Base-by-base conservation (phyloP, 2,888 invertebrate species). In the Linnaemya tessellans region DNA sequence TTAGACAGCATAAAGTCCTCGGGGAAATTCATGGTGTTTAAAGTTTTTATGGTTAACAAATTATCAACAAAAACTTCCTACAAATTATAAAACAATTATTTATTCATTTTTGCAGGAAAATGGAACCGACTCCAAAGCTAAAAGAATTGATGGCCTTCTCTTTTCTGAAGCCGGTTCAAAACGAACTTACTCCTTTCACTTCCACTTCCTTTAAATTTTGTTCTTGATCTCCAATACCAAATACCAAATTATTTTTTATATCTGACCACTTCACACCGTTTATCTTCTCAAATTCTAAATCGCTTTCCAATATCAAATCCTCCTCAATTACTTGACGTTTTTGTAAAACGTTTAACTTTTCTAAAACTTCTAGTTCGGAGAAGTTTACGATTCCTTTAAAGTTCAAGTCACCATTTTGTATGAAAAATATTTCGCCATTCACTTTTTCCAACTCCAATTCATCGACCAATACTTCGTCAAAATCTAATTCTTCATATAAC, bases 1-100 rank as follows among this genome's bases (percentile, higher is more conserved):
- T 92, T 91, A 2, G 89, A 89, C 83, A 93, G 89, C 5, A 95
- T 88, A 85, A 92, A 95, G 43, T 94, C 94, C 11, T 92, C 90
- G 0, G 94, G 95, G 89, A 94, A 95, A 67, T 88, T 88, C 0
- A 94, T 87, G 30, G 89, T 89, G 88, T 95, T 95, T 10, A 95
- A 89, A 46, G 87, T 88, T 20, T 90, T 88, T 22, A 93, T 88
- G 1, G 89, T 82, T 18, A 93, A 87, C 22, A 89, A 80, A 46
- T 90, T 88, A 77, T 92, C 90, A 7, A 93, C 89, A 60, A 90
- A 88, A 15, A 94, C 88, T 86, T 92, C 89, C 94, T 94, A 82
- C 81, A 87, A 91, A 43, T 20, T 51, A 13, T n/a, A 22, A 54
- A 22, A 11, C 51, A 41, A 13, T 41, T 41, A 13, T 41, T 41